These are phyloP conservation scores for Oxygymnocypris stewartii DNA, from an alignment of 2,113 vertebrate genomes.

Conservation along the genomic window DNA sequence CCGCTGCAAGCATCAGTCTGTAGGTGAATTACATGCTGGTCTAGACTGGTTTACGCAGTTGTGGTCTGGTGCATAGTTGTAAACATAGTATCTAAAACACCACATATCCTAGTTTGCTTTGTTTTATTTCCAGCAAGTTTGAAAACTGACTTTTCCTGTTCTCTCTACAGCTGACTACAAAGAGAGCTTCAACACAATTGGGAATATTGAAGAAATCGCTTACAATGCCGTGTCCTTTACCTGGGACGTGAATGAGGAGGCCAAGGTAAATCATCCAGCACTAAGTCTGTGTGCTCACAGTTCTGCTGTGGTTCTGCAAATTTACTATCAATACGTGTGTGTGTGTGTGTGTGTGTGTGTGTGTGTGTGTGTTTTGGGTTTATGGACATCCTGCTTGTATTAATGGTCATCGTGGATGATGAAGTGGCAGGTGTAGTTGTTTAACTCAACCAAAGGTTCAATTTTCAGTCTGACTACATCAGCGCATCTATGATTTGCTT, in stretches of 20 bases:
- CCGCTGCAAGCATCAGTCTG: background rate
- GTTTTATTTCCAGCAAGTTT: background rate
- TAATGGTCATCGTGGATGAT: background rate
- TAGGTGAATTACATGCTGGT: background rate
- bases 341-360: too few species aligned
- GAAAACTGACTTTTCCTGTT: background rate
- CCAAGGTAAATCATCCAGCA: constrained; percentile 78
- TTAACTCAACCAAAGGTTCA: background rate
- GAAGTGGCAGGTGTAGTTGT: constrained; percentile 22
- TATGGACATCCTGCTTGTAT: constrained; percentile 1
- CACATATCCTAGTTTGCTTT: constrained; percentile 9
- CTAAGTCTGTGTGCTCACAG: too few species aligned
- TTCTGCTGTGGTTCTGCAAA: background rate
- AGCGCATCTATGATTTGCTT: background rate
- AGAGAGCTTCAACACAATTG: constrained; percentile 94
- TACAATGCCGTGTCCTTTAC: constrained; percentile 97
- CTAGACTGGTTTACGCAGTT: background rate
- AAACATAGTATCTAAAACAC: background rate
- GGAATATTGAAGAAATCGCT: constrained; percentile 95
- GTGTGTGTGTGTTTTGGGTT: constrained; percentile 32
- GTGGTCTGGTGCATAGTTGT: too few species aligned
- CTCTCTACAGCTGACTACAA: constrained; percentile 86
- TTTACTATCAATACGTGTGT: background rate
- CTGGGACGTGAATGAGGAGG: constrained; percentile 93
- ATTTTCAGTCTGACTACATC: constrained; percentile 20